Conservation (phyloP, 2,797 vertebrate genomes). For the Protosalanx chinensis region DNA sequence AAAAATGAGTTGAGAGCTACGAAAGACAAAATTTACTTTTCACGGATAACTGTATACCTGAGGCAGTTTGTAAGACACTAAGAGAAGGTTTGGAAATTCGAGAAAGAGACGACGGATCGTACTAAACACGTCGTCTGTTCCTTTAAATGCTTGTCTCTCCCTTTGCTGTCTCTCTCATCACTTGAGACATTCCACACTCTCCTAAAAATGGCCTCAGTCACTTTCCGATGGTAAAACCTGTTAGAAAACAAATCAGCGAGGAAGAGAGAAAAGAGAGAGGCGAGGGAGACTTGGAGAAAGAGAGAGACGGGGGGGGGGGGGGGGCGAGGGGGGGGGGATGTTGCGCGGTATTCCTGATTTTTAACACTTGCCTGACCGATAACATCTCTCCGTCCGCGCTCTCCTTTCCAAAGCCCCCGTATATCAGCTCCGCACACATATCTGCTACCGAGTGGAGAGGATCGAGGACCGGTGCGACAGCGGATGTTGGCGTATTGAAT, state of each 20-base stretch:
- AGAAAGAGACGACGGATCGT: neutral
- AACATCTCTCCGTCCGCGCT: slow-evolving; percentile 8
- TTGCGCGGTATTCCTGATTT: slow-evolving; percentile 33
- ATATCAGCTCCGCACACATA: slow-evolving; percentile 7
- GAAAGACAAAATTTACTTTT: no score
- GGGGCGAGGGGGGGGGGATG: slow-evolving; percentile 2
- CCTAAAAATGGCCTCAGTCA: slow-evolving; percentile 44
- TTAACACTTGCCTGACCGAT: slow-evolving; percentile 29
- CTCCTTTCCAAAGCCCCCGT: slow-evolving; percentile 10
- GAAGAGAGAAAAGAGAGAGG: slow-evolving; percentile 6
- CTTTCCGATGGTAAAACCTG: slow-evolving; percentile 42
- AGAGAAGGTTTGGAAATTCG: neutral
- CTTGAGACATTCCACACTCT: slow-evolving; percentile 52
- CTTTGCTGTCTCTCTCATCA: slow-evolving; percentile 24
- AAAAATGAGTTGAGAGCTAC: no score
- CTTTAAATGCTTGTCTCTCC: slow-evolving; percentile 35
- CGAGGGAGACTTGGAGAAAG: neutral
- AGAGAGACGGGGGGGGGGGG: neutral
- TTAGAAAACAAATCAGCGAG: slow-evolving; percentile 19
- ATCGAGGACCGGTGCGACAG: slow-evolving; percentile 29
- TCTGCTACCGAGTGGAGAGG: slow-evolving; percentile 21
- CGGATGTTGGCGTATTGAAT: slow-evolving; percentile 21
- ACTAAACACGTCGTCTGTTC: slow-evolving; percentile 11
- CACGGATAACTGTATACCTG: no score
- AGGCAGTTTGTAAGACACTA: no score